Conservation (phyloP, 2,797 vertebrate species). For the Chelmon rostratus region DNA sequence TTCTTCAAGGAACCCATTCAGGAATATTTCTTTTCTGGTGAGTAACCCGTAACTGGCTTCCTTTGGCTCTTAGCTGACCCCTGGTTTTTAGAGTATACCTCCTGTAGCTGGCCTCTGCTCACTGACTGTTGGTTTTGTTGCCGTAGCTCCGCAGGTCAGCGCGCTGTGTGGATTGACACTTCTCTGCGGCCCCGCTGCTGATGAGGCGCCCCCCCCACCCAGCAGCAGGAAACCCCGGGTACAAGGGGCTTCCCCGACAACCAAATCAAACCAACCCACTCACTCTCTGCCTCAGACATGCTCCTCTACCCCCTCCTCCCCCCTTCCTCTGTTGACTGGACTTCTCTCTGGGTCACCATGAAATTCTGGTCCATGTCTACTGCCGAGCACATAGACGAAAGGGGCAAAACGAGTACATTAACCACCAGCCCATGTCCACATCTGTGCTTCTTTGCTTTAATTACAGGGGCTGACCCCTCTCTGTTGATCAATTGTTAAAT, state of each 20-base stretch:
- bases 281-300: conserved; percentile 76
- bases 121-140: conserved; percentile 76
- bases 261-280: conserved; percentile 75
- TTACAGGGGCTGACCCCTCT: conserved; percentile 23
- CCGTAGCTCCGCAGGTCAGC: conserved; percentile 70
- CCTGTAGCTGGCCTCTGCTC: conserved; percentile 58
- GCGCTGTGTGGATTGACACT: conserved; percentile 52
- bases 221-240: conserved; percentile 71
- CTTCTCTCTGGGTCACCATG: conserved; percentile 73
- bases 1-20: conserved; percentile 9
- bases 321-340: conserved; percentile 75
- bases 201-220: conserved; percentile 57
- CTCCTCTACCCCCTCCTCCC: conserved; percentile 51
- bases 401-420: conserved; percentile 40
- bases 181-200: conserved; percentile 52
- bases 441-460: conserved; percentile 10
- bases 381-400: conserved; percentile 33
- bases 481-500: conserved; percentile 32
- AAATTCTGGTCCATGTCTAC: conserved; percentile 83
- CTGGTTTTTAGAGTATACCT: conserved; percentile 26
- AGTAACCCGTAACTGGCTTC: conserved; percentile 7
- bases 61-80: conserved; percentile 3
- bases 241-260: conserved; percentile 84
- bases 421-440: conserved; percentile 41
- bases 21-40: conserved; percentile 1